These are phyloP conservation scores for Leptinotarsa texana DNA, from an alignment of 1,140 invertebrate genomes.

Conservation along the genomic window DNA sequence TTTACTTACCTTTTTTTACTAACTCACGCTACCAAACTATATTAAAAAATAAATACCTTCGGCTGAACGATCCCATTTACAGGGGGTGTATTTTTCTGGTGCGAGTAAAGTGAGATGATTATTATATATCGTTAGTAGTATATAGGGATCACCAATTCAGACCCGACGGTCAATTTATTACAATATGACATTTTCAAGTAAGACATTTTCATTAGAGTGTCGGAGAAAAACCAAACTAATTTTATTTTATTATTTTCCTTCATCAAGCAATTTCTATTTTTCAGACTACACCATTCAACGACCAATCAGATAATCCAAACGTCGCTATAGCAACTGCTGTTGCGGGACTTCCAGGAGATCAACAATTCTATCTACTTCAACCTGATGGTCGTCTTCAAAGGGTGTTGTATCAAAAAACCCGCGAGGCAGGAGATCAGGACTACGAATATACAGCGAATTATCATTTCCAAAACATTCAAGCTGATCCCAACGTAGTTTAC, in stretches of 20 bases:
- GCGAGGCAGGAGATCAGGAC: conserved; percentile 31
- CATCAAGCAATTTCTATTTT: not conserved
- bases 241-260: not conserved
- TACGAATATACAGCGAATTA: conserved; percentile 40
- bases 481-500: conserved; percentile 34
- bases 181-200: no score
- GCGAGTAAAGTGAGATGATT: no score
- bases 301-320: conserved; percentile 25
- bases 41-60: no score
- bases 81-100: no score
- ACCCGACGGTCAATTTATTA: no score
- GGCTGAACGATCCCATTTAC: no score
- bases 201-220: no score
- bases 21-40: no score
- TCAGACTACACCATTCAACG: not conserved
- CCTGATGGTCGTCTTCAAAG: conserved; percentile 38
- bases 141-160: no score
- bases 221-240: not conserved
- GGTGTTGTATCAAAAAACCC: conserved; percentile 32
- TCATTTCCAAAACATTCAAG: conserved; percentile 38
- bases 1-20: no score
- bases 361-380: conserved; percentile 36
- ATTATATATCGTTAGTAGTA: no score
- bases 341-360: conserved; percentile 17
- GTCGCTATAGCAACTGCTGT: conserved; percentile 37